These are phyloP conservation scores for Pangasianodon gigas DNA, from an alignment of 2,113 vertebrate species.

Conservation along the genomic window DNA sequence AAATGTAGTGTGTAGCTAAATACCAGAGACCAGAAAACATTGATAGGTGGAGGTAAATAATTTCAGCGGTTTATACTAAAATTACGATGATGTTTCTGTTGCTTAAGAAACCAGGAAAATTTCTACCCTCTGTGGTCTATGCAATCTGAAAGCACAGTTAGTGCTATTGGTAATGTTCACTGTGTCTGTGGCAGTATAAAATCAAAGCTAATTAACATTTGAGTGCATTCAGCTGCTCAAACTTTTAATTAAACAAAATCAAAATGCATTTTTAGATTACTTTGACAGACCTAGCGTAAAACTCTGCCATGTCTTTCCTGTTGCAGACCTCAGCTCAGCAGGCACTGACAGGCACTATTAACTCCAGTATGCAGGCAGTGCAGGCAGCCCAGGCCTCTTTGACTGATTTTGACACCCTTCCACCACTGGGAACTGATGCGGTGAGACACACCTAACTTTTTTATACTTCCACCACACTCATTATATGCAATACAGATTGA, in stretches of 20 bases:
- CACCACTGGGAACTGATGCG: conserved; percentile 91
- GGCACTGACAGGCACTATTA: conserved; percentile 94
- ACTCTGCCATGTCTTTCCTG: not conserved
- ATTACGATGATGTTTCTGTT: no score
- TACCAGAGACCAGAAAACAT: not conserved
- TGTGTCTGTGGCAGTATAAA: not conserved
- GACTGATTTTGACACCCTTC: conserved; percentile 88
- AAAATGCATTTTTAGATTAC: not conserved
- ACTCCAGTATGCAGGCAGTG: conserved; percentile 97
- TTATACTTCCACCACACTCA: not conserved
- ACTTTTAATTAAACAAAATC: not conserved
- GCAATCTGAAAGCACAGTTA: not conserved
- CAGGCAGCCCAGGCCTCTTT: conserved; percentile 90
- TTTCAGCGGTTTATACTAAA: not conserved
- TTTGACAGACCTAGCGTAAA: not conserved
- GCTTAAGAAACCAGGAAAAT: not conserved
- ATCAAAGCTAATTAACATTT: not conserved
- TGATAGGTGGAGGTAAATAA: not conserved
- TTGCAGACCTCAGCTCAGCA: conserved; percentile 93
- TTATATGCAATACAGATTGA: no score
- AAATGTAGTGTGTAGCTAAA: not conserved
- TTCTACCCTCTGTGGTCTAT: not conserved
- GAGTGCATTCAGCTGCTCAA: not conserved
- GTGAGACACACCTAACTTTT: conserved; percentile 70
- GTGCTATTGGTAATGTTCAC: not conserved